These are phyloP conservation scores for Pomatostomus ruficeps DNA, from an alignment of 2,113 vertebrate species.

Conservation along the genomic window DNA sequence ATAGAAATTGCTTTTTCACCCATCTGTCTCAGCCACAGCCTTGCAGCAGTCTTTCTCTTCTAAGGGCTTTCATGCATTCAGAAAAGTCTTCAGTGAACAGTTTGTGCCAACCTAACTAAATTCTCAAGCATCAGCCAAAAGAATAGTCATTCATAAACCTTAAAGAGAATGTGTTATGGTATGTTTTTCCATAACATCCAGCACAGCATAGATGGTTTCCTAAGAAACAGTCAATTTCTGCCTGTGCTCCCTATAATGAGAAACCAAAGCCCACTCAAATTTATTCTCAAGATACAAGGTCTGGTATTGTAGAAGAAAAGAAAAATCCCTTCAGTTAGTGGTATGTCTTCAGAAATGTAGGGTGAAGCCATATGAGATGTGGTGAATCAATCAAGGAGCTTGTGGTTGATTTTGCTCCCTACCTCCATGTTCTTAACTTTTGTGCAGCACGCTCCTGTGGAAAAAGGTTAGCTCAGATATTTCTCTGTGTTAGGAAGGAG, in stretches of 20 bases:
- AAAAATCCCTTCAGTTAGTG: not conserved
- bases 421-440: not conserved
- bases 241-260: not conserved
- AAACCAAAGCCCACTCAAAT: not conserved
- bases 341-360: not conserved
- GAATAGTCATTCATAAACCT: not conserved
- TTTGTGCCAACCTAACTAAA: not conserved
- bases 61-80: not conserved
- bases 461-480: not conserved
- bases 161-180: not conserved
- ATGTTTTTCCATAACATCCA: not conserved
- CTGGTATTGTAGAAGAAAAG: not conserved
- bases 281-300: not conserved
- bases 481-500: not conserved
- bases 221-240: not conserved
- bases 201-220: not conserved
- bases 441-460: rapidly evolving
- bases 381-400: not conserved
- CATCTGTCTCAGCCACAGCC: not conserved
- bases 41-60: not conserved
- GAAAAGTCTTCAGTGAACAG: not conserved
- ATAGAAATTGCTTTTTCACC: not conserved
- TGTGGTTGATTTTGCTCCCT: not conserved
- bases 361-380: not conserved
- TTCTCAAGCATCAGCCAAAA: not conserved